phyloP scores from a whole-genome alignment of 2,797 vertebrate species.

The Sorex maritimensis region DNA sequence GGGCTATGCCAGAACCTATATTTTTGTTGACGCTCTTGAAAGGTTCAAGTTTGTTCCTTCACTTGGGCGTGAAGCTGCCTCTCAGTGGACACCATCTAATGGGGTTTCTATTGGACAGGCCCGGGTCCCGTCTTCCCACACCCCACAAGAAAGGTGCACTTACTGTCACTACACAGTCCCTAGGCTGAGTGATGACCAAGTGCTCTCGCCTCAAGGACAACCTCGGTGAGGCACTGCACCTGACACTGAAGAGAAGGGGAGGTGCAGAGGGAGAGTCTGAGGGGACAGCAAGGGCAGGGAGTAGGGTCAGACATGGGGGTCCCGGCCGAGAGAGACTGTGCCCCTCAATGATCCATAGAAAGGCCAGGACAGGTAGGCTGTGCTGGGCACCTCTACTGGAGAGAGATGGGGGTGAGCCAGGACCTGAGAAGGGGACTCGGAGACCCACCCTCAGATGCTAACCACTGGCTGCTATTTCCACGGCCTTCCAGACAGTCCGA shows the following conservation, averaged over 20 bases:
- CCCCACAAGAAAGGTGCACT: background rate
- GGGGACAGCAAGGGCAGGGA: background rate
- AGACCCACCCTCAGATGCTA: background rate
- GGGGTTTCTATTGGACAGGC: background rate
- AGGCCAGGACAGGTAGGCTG: background rate
- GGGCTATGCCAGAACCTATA: background rate
- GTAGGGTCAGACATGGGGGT: background rate
- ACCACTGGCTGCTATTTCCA: background rate
- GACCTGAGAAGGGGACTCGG: background rate
- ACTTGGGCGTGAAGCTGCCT: background rate
- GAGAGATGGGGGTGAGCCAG: background rate
- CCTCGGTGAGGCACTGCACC: background rate
- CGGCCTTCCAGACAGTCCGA: background rate
- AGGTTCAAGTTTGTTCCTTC: background rate
- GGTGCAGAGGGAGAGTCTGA: background rate
- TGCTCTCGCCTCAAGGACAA: background rate
- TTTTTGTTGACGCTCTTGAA: background rate
- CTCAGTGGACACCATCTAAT: background rate
- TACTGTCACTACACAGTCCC: background rate
- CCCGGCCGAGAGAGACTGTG: background rate
- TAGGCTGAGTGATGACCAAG: no score
- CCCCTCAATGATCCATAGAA: background rate
- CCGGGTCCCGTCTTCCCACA: background rate
- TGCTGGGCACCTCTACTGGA: background rate
- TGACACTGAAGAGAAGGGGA: conserved; percentile 7